Conservation (phyloP, 30 jellyfish, hydroid and myxozoan species). For the Rhopilema esculentum region DNA sequence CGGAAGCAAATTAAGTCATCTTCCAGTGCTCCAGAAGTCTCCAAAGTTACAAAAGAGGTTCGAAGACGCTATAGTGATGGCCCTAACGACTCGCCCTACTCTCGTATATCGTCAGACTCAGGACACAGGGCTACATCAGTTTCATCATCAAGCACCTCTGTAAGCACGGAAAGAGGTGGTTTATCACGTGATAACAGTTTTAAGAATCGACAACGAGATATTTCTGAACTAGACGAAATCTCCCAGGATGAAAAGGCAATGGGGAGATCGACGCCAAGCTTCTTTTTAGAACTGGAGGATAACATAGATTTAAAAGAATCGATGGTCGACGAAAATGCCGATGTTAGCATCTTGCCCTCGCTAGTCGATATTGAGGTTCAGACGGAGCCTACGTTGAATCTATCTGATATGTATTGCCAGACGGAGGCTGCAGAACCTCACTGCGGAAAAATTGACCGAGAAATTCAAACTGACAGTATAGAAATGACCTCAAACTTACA, state of each 20-base stretch:
- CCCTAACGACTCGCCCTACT: slow-evolving; percentile 34
- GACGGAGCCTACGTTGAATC: slow-evolving; percentile 9
- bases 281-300: slow-evolving; percentile 56
- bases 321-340: slow-evolving; percentile 33
- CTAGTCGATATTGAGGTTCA: slow-evolving; percentile 55
- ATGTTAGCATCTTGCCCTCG: slow-evolving; percentile 2
- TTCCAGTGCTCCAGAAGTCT: slow-evolving; percentile 78
- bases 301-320: slow-evolving; percentile 60
- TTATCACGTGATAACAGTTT: slow-evolving; percentile 66
- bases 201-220: slow-evolving; percentile 55
- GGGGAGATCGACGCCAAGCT: slow-evolving; percentile 52
- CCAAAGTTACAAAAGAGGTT: not conserved
- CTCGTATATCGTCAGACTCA: slow-evolving; percentile 19
- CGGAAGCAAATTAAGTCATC: slow-evolving; percentile 52
- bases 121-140: slow-evolving; percentile 41
- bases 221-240: slow-evolving; percentile 48
- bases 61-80: slow-evolving; percentile 54
- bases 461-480: slow-evolving; percentile 35
- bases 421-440: slow-evolving; percentile 17
- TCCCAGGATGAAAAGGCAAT: slow-evolving; percentile 48
- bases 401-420: slow-evolving; percentile 27
- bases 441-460: slow-evolving; percentile 17
- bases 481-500: not conserved
- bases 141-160: slow-evolving; percentile 61
- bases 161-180: slow-evolving; percentile 66